Conservation (phyloP, 2,113 vertebrate genomes). For the Ascaphus truei region DNA sequence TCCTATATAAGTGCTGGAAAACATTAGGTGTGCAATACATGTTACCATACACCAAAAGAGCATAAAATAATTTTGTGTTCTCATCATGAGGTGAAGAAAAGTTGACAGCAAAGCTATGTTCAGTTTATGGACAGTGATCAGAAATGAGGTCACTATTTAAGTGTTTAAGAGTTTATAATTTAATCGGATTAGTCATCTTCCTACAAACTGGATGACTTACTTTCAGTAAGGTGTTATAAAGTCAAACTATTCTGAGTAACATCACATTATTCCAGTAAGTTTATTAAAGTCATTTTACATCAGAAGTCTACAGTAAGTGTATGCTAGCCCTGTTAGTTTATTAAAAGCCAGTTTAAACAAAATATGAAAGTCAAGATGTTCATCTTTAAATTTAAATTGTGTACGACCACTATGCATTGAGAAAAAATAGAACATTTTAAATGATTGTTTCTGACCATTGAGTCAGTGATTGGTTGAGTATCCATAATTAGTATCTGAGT, state of each 20-base stretch:
- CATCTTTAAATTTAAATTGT: too few relatives aligned
- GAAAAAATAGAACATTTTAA: too few relatives aligned
- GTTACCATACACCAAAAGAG: background rate
- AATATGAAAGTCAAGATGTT: too few relatives aligned
- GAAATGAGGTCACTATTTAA: conserved; percentile 14
- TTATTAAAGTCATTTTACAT: too few relatives aligned
- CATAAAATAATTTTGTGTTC: background rate
- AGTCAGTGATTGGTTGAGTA: too few relatives aligned
- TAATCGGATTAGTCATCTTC: background rate
- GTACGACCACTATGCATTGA: too few relatives aligned
- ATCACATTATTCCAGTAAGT: conserved; percentile 47
- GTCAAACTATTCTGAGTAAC: conserved; percentile 45
- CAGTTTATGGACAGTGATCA: background rate
- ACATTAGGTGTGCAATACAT: background rate
- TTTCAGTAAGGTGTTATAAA: background rate
- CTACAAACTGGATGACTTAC: background rate
- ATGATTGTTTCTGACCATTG: too few relatives aligned
- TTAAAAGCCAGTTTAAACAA: too few relatives aligned
- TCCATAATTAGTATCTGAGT: too few relatives aligned
- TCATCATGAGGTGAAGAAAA: background rate
- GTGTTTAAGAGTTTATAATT: background rate
- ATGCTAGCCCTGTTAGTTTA: too few relatives aligned
- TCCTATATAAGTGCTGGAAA: background rate
- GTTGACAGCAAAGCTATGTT: too few relatives aligned
- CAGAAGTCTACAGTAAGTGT: too few relatives aligned